Conservation (phyloP, 2,797 vertebrate species). For the Cephalopachus bancanus region DNA sequence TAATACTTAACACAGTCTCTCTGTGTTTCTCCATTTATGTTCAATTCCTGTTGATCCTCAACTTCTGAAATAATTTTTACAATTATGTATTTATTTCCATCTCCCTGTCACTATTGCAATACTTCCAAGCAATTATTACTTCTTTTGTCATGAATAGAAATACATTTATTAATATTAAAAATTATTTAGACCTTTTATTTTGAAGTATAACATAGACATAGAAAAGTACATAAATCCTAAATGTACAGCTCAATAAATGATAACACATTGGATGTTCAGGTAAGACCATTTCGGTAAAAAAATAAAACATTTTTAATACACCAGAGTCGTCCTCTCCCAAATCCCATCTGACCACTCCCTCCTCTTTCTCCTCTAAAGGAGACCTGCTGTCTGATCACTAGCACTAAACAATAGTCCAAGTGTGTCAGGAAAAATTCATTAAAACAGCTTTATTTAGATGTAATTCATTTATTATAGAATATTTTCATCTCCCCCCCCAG, state of each 20-base stretch:
- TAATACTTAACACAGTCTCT: background rate
- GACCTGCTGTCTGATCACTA: background rate
- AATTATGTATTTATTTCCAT: background rate
- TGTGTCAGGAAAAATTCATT: background rate
- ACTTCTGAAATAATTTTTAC: background rate
- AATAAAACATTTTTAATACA: background rate
- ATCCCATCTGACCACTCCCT: background rate
- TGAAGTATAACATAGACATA: background rate
- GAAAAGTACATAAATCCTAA: background rate
- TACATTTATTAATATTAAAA: background rate
- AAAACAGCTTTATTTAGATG: background rate
- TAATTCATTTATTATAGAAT: conserved; percentile 11
- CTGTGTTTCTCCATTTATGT: background rate
- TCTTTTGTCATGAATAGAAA: background rate
- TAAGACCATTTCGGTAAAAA: background rate
- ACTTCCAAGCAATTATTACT: background rate
- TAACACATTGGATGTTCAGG: background rate
- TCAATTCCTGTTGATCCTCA: background rate
- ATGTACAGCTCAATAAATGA: background rate
- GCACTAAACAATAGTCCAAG: background rate
- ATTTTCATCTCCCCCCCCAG: background rate
- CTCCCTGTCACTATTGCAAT: background rate
- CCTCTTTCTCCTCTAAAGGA: background rate
- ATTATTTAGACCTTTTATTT: background rate
- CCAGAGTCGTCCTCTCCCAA: too few relatives aligned